Conservation (phyloP, 2,888 invertebrate genomes). For the Sesia bembeciformis region DNA sequence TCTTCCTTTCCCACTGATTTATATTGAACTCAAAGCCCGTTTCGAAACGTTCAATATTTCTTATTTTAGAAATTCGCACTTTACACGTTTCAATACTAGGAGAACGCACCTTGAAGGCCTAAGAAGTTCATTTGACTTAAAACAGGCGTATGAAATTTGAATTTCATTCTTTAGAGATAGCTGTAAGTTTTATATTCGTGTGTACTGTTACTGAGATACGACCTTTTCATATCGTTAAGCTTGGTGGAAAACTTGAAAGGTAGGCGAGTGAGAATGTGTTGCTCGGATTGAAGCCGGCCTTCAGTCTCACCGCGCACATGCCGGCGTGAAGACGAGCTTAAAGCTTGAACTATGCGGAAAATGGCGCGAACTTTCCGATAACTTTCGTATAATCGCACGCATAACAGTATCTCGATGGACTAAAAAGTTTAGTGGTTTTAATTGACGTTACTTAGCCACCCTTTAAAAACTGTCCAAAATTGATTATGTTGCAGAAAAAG, state of each 20-base stretch:
- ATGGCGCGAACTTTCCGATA: constrained; percentile 61
- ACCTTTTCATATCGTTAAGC: not conserved
- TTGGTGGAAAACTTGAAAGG: constrained; percentile 57
- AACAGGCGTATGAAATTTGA: not conserved
- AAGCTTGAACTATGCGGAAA: constrained; percentile 27
- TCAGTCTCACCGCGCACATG: constrained; percentile 64
- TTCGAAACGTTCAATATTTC: constrained; percentile 15
- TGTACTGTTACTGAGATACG: not conserved
- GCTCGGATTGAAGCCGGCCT: constrained; percentile 46
- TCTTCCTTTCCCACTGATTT: constrained; percentile 14
- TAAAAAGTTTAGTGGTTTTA: no score
- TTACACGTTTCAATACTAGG: constrained; percentile 20
- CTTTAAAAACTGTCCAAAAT: no score
- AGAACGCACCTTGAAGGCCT: constrained; percentile 12
- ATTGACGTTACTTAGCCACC: no score
- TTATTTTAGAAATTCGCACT: constrained; percentile 9
- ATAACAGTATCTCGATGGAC: constrained; percentile 1
- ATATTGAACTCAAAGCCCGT: constrained; percentile 20
- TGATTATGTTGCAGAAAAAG: no score
- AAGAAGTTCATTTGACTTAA: constrained; percentile 6
- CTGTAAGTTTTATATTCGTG: not conserved
- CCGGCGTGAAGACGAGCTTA: constrained; percentile 41
- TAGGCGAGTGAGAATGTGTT: constrained; percentile 58
- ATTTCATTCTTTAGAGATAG: not conserved
- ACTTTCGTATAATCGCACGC: constrained; percentile 41